These are phyloP conservation scores for honey bee (Apis mellifera) DNA, from an alignment of 1,140 invertebrate genomes.

Conservation along the genomic window Amel_HAv3.1 CM009933.2:11158501-11159000, in stretches of 20 bases:
- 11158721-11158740: background rate
- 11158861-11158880: background rate
- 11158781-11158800: constrained; percentile 28
- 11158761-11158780: background rate
- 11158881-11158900: constrained; percentile 4
- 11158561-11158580: no score
- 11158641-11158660: background rate
- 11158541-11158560: no score
- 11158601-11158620: background rate
- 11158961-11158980: no score
- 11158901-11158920: constrained; percentile 15
- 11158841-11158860: constrained; percentile 18
- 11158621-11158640: background rate
- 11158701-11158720: constrained; percentile 11
- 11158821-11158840: constrained; percentile 24
- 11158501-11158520: no score
- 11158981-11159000: background rate
- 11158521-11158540: no score
- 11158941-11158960: constrained; percentile 35
- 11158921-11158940: constrained; percentile 15
- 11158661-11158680: constrained; percentile 1
- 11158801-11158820: constrained; percentile 17
- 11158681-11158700: background rate
- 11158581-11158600: no score
- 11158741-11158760: constrained; percentile 21